These are phyloP conservation scores for Leucopsar rothschildi DNA, from an alignment of 2,113 vertebrate genomes.

Conservation along the genomic window DNA sequence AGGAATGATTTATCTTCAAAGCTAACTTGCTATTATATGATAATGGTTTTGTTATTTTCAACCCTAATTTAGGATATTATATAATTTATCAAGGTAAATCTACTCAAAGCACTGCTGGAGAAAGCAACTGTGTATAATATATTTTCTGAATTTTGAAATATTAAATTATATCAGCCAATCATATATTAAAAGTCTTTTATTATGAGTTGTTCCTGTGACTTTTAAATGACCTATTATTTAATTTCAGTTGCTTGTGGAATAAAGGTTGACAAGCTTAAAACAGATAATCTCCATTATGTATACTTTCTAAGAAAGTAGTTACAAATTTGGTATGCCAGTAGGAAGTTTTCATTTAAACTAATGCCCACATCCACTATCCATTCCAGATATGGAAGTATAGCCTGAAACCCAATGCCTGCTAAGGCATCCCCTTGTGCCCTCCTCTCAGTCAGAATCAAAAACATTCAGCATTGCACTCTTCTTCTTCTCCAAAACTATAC, in stretches of 20 bases:
- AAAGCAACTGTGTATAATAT: not conserved
- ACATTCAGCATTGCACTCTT: fast-evolving
- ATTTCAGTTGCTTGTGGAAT: not conserved
- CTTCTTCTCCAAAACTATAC: not conserved
- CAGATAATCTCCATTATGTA: not conserved
- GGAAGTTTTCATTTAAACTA: not conserved
- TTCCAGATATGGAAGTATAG: not conserved
- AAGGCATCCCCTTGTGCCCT: not conserved
- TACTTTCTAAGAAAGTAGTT: not conserved
- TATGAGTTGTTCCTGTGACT: not conserved
- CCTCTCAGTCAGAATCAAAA: not conserved
- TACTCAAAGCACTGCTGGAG: not conserved
- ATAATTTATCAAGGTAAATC: not conserved
- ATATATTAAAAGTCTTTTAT: not conserved
- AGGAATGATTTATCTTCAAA: not conserved
- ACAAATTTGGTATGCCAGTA: not conserved
- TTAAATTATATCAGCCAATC: not conserved
- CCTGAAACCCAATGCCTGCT: not conserved
- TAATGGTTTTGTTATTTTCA: not conserved
- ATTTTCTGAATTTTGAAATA: not conserved
- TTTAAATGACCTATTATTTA: not conserved
- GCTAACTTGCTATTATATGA: not conserved
- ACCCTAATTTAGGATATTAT: not conserved
- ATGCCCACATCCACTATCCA: not conserved
- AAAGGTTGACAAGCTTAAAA: not conserved